phyloP scores from a whole-genome alignment of 2,797 vertebrate genomes.

The Crypturellus tataupa region DNA sequence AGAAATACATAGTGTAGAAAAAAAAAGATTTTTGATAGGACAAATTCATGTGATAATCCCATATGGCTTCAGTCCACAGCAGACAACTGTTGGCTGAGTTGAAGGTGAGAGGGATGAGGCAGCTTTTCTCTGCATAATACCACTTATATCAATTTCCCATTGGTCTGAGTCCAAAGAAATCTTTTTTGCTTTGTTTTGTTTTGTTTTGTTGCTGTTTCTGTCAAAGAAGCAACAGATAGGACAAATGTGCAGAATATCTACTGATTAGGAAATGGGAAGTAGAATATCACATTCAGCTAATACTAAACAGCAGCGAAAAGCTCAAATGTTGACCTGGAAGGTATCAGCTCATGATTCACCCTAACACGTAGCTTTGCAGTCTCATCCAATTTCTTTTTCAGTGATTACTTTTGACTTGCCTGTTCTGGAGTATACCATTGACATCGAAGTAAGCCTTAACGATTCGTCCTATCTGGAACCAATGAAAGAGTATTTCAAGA shows the following conservation, averaged over 20 bases:
- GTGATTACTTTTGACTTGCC: neutral
- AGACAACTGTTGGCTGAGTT: neutral
- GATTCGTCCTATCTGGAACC: conserved; percentile 62
- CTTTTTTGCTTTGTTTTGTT: neutral
- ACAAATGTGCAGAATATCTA: neutral
- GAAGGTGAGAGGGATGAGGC: neutral
- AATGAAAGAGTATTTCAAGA: conserved; percentile 66
- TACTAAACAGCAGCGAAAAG: neutral
- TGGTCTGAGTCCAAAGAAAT: neutral
- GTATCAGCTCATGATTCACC: neutral
- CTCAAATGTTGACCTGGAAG: neutral
- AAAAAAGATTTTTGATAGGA: neutral
- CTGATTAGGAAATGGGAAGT: neutral
- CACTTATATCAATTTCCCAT: neutral
- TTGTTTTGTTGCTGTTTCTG: neutral
- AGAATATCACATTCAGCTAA: neutral
- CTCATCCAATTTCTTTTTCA: conserved; percentile 47
- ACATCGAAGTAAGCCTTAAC: conserved; percentile 75
- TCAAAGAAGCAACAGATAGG: neutral
- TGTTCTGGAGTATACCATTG: conserved; percentile 46
- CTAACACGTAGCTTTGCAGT: neutral
- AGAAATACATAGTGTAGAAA: neutral
- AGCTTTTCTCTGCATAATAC: neutral
- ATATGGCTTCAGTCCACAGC: neutral
- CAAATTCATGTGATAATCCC: neutral